Evolutionary conservation across 2,888 invertebrate genomes (phyloP), one percentile per base, ranked within the genome.

Genomic region (Physocephala rufipes): DNA sequence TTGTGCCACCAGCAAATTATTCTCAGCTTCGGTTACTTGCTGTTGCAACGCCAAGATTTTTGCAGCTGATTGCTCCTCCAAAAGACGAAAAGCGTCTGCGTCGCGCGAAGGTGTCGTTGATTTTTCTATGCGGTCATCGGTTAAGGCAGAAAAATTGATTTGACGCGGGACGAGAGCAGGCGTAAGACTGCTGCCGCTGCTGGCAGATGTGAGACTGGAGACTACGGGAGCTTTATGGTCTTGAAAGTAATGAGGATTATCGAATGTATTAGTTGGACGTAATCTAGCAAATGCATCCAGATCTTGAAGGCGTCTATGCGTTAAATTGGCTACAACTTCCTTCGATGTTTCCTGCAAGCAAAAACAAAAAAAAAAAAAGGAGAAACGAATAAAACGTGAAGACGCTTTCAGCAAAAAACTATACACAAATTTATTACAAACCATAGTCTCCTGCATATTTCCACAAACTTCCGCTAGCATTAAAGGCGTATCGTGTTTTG

Each of bases 91-190:
- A n/a, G 12, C 19, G 7, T 49, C 21, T 12, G 12, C 19, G 7
- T 49, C 21, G 9, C 19, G 24, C 26, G 43, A 12, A 13, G 81
- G 78, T 1, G 79, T 69, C 87, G 82, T 13, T n/a, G 21, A 30
- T 59, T 85, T 84, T 0, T 82, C n/a, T 70, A 82, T 82, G 1
- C 85, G 85, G 45, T 87, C 86, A 47, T 88, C 82, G 15, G 84
- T 86, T 30, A 85, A 75, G 45, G 88, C 87, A 16, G 87, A 87
- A 76, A 89, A 89, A 72, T 86, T 83, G 0, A 86, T 85, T 26
- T 86, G 84, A 1, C 86, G 78, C 19, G 86, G 86, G 73, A 83
- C 80, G 13, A 85, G 73, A 0, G 79, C 77, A 2, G 82, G 81
- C 1, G 80, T 81, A 5, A 79, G 67, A 0, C 76, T 80, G 19